These are phyloP conservation scores for Elysia chlorotica DNA, from an alignment of 1,140 invertebrate species.

Conservation along the genomic window DNA sequence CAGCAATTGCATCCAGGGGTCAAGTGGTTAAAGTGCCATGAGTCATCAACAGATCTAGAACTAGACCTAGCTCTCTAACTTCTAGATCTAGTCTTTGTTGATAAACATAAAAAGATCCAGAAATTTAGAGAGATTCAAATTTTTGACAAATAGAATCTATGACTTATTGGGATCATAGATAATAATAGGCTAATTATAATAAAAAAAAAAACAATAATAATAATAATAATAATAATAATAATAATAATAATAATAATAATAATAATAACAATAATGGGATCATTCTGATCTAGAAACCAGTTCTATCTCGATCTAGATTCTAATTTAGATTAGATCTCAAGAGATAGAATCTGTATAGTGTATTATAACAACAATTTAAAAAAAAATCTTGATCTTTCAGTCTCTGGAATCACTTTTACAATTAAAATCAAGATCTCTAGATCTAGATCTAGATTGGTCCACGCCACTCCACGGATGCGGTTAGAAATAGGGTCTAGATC, in stretches of 20 bases:
- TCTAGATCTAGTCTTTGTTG: too few relatives aligned
- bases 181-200: not conserved
- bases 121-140: too few relatives aligned
- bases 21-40: too few relatives aligned
- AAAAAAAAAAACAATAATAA: not conserved
- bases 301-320: not conserved
- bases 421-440: not conserved
- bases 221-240: not conserved
- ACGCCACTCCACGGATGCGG: not conserved
- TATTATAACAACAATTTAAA: not conserved
- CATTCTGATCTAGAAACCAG: not conserved
- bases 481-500: not conserved
- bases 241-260: not conserved
- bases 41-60: too few relatives aligned
- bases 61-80: too few relatives aligned
- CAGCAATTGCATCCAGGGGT: too few relatives aligned
- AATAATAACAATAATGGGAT: not conserved
- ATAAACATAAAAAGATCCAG: too few relatives aligned
- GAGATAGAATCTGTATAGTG: not conserved
- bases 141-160: not conserved
- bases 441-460: not conserved
- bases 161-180: not conserved
- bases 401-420: not conserved
- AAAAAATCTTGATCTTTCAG: not conserved
- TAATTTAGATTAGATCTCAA: not conserved